Evolutionary conservation across 2,888 invertebrate genomes (phyloP).

Genomic region (Oxytorus armatus): DNA sequence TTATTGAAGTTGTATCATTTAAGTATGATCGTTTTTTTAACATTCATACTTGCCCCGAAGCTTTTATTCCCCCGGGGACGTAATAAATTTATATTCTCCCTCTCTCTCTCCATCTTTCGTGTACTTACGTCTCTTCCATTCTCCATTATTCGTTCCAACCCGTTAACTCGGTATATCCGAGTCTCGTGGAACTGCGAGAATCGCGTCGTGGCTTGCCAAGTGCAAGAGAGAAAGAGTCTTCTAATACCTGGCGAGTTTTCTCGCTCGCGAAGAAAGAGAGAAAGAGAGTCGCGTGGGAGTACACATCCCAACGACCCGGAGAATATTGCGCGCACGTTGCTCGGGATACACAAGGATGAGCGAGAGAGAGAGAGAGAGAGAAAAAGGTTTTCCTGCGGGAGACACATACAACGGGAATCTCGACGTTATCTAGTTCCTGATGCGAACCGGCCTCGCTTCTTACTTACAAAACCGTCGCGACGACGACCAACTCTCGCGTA

Average conservation of each 20-base stretch:
- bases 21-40: conserved; percentile 26
- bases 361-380: no score
- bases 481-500: conserved; percentile 50
- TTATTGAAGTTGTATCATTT: neutral
- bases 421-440: conserved; percentile 61
- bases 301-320: conserved; percentile 78
- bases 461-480: conserved; percentile 52
- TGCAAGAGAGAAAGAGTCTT: conserved; percentile 46
- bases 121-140: conserved; percentile 55
- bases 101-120: conserved; percentile 36
- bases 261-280: conserved; percentile 38
- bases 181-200: conserved; percentile 58
- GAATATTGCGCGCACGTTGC: conserved; percentile 67
- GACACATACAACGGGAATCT: conserved; percentile 58
- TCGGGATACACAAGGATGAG: conserved; percentile 26
- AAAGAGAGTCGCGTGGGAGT: conserved; percentile 73
- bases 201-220: conserved; percentile 32
- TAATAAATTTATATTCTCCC: conserved; percentile 52
- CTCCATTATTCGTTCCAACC: conserved; percentile 71
- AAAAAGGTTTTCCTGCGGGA: conserved; percentile 58
- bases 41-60: conserved; percentile 7
- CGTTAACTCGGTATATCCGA: conserved; percentile 72
- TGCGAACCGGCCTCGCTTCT: conserved; percentile 57
- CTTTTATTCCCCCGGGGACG: conserved; percentile 37
- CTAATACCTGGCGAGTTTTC: conserved; percentile 52